These are phyloP conservation scores for Drosophila carrolli DNA, from an alignment of 1,140 invertebrate genomes.

Conservation along the genomic window DNA sequence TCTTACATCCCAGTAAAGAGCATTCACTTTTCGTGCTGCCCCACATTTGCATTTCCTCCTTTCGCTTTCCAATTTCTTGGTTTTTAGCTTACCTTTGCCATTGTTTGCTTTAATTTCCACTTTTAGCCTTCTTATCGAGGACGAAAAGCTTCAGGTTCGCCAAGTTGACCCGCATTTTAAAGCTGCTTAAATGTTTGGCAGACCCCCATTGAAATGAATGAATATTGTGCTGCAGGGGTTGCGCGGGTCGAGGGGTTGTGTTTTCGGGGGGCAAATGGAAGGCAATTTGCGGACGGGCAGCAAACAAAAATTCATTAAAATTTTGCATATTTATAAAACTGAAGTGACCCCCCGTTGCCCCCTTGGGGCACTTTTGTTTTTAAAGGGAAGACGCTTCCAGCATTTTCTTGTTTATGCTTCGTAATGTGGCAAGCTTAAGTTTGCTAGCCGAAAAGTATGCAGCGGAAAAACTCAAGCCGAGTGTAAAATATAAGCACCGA, in stretches of 20 bases:
- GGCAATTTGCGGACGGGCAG: conserved; percentile 25
- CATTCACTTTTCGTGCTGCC: not conserved
- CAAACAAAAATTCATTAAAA: conserved; percentile 82
- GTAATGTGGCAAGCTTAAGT: conserved; percentile 80
- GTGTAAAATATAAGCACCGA: conserved; percentile 69
- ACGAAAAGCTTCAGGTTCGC: conserved; percentile 29
- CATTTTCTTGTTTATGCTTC: conserved; percentile 69
- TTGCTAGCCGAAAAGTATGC: conserved; percentile 54
- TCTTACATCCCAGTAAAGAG: not conserved
- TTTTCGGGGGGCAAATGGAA: conserved; percentile 9
- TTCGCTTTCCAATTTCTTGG: conserved; percentile 25
- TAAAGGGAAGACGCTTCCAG: conserved; percentile 51
- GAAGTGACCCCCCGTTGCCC: conserved; percentile 65
- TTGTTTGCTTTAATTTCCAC: conserved; percentile 62
- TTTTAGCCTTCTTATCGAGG: conserved; percentile 59
- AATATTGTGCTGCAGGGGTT: conserved; percentile 15
- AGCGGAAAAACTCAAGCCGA: conserved; percentile 50
- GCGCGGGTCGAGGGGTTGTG: not conserved
- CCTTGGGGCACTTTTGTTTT: conserved; percentile 68
- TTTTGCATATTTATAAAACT: conserved; percentile 82
- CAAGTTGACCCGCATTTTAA: conserved; percentile 74
- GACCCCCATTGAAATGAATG: conserved; percentile 47
- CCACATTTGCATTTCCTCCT: not conserved
- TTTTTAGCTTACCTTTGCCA: conserved; percentile 32
- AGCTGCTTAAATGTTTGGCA: conserved; percentile 65